phyloP scores from a whole-genome alignment of 1,140 invertebrate genomes.

The Zaprionus tsacasi region DNA sequence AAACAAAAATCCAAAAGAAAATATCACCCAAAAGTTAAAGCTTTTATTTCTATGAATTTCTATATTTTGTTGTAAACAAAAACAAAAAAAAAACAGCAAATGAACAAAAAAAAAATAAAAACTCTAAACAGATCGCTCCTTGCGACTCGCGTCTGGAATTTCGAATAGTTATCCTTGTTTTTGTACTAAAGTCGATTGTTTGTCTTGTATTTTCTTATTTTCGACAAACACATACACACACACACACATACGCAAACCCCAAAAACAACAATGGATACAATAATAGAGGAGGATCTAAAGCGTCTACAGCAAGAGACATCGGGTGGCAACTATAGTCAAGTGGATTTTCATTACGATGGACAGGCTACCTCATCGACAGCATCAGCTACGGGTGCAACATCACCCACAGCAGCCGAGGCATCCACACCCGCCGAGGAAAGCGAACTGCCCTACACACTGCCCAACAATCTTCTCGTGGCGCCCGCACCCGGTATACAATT shows the following conservation, averaged over 20 bases:
- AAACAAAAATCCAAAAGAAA: constrained; percentile 13
- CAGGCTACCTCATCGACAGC: constrained; percentile 16
- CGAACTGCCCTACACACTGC: constrained; percentile 90
- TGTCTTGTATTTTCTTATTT: constrained; percentile 70
- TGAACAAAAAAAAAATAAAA: neutral
- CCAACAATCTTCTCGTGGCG: constrained; percentile 88
- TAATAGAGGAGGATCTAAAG: constrained; percentile 95
- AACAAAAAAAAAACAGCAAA: constrained; percentile 8
- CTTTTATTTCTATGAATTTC: constrained; percentile 11
- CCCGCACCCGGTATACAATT: constrained; percentile 88
- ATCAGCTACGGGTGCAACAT: neutral
- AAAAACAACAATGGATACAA: neutral
- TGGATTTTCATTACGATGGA: constrained; percentile 91
- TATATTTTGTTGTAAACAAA: neutral
- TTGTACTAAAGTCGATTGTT: constrained; percentile 44
- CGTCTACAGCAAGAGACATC: constrained; percentile 88
- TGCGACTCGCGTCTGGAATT: neutral
- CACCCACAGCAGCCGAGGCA: constrained; percentile 65
- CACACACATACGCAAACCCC: constrained; percentile 2
- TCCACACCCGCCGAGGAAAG: constrained; percentile 84
- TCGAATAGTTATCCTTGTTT: neutral
- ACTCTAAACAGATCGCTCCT: neutral
- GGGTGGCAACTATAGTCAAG: constrained; percentile 88
- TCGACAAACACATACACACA: constrained; percentile 76
- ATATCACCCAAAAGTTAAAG: constrained; percentile 9